Conservation (phyloP, 1,140 invertebrate species). For the Helicorthomorpha holstii region DNA sequence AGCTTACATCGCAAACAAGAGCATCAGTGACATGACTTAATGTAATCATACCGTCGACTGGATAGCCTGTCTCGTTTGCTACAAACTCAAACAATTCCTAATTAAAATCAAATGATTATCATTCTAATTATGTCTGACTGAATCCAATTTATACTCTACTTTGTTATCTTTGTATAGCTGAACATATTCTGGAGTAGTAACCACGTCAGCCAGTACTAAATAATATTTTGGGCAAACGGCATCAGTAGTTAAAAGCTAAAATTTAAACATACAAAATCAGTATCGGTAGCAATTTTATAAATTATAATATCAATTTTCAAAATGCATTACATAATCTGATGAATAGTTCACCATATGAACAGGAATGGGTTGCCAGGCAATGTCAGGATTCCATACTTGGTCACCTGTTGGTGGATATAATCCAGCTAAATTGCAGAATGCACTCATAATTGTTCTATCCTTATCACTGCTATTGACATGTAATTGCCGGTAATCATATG, state of each 20-base stretch:
- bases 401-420: constrained; percentile 17
- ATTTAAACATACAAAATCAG: background rate
- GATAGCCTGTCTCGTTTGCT: background rate
- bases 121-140: too few species aligned
- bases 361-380: constrained; percentile 24
- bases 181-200: background rate
- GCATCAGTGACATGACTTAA: background rate
- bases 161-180: background rate
- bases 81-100: background rate
- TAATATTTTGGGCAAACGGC: constrained; percentile 1
- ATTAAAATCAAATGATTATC: too few species aligned
- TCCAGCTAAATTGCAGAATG: constrained; percentile 22
- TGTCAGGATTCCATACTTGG: constrained; percentile 14
- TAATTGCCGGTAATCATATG: constrained; percentile 43
- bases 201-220: background rate
- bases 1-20: background rate
- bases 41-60: background rate
- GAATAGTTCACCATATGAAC: constrained; percentile 19
- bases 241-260: background rate
- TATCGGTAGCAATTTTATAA: background rate
- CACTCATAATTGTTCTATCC: constrained; percentile 36
- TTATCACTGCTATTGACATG: constrained; percentile 56
- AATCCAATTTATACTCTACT: too few species aligned
- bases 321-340: constrained; percentile 5
- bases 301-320: background rate